Conservation (phyloP, 2,888 invertebrate genomes). For the Sarcophaga subvicina region DNA sequence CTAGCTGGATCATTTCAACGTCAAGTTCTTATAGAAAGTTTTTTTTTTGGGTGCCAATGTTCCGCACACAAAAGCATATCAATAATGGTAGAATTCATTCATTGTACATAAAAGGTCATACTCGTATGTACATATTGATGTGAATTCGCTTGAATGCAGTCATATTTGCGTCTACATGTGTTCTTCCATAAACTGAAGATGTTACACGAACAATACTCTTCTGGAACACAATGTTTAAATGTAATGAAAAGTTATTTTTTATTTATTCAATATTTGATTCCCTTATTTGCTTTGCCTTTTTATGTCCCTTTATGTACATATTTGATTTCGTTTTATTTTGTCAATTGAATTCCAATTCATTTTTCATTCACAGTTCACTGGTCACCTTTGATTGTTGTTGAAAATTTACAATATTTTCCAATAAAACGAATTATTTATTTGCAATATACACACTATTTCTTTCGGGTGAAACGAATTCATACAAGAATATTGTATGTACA, state of each 20-base stretch:
- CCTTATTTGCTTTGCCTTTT: not conserved
- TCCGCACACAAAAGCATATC: no score
- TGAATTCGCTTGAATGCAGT: not conserved
- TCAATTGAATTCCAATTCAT: slow-evolving; percentile 80
- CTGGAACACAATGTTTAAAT: not conserved
- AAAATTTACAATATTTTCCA: slow-evolving; percentile 71
- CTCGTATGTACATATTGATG: not conserved
- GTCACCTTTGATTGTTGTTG: slow-evolving; percentile 69
- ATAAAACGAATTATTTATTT: slow-evolving; percentile 70
- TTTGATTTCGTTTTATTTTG: slow-evolving; percentile 74
- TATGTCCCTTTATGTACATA: not conserved
- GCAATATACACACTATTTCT: slow-evolving; percentile 42
- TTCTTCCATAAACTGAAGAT: not conserved
- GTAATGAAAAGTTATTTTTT: not conserved
- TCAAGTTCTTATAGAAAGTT: no score
- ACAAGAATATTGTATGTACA: slow-evolving; percentile 31
- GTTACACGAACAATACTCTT: not conserved
- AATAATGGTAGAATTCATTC: not conserved
- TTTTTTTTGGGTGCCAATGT: no score
- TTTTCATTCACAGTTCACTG: slow-evolving; percentile 80
- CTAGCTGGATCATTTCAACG: no score
- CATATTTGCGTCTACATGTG: not conserved
- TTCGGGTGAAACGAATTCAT: slow-evolving; percentile 4
- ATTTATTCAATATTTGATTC: not conserved
- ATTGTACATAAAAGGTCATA: not conserved